Conservation (phyloP, 2,113 vertebrate genomes). For the Aldabrachelys gigantea region DNA sequence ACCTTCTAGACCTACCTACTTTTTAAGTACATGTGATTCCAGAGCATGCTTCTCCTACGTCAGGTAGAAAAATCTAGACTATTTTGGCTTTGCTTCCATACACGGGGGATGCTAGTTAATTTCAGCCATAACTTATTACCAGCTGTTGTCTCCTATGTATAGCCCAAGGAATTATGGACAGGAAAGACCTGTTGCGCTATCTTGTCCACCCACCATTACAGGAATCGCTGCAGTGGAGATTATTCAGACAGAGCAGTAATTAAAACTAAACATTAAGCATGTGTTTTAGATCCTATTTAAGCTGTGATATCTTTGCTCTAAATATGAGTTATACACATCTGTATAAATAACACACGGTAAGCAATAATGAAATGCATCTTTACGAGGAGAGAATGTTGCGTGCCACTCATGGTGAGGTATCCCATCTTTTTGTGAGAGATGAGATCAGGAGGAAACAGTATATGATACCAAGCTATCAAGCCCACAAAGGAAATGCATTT, state of each 20-base stretch:
- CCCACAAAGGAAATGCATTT: not conserved
- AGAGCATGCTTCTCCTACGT: not conserved
- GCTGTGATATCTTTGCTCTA: not conserved
- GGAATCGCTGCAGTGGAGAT: fast-evolving
- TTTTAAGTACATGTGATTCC: not conserved
- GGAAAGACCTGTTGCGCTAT: not conserved
- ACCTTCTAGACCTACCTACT: not conserved
- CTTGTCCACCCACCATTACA: fast-evolving
- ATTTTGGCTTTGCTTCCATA: not conserved
- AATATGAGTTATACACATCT: not conserved
- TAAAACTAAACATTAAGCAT: not conserved
- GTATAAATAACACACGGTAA: not conserved
- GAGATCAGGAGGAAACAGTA: not conserved
- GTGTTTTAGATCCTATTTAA: not conserved
- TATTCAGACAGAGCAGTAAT: fast-evolving
- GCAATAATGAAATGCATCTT: not conserved
- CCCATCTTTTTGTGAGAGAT: not conserved
- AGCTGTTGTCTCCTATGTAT: not conserved
- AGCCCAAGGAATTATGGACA: not conserved
- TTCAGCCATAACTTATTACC: not conserved
- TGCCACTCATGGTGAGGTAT: not conserved
- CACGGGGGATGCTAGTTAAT: not conserved
- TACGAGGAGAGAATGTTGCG: not conserved
- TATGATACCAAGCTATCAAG: not conserved
- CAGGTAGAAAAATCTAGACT: not conserved